Conservation (phyloP, 35 echinoderm and acorn worm genomes). For the Amphiura filiformis region DNA sequence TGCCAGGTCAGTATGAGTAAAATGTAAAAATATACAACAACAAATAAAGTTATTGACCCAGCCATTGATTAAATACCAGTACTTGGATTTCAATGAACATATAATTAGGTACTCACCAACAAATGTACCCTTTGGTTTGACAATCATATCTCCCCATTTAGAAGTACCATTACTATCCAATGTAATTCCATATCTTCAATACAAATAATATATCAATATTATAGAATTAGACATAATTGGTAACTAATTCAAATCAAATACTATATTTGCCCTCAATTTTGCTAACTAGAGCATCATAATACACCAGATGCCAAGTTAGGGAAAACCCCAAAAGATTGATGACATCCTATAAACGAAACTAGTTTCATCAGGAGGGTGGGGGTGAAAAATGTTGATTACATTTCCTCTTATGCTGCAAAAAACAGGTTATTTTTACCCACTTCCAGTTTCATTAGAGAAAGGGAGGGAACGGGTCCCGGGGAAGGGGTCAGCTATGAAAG, state of each 20-base stretch:
- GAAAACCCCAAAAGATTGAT: too few relatives aligned
- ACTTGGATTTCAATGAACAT: background rate
- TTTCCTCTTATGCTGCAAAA: too few relatives aligned
- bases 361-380: background rate
- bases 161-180: background rate
- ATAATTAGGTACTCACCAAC: constrained; percentile 27
- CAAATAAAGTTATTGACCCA: background rate
- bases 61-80: background rate
- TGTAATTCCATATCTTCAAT: background rate
- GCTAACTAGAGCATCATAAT: background rate
- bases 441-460: too few relatives aligned
- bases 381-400: too few relatives aligned
- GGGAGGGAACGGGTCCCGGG: too few relatives aligned
- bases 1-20: too few relatives aligned
- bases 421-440: too few relatives aligned
- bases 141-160: background rate
- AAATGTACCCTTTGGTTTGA: constrained; percentile 23
- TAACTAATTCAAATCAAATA: background rate
- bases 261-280: background rate
- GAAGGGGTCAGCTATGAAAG: too few relatives aligned
- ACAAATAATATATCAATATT: background rate
- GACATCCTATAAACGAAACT: too few relatives aligned
- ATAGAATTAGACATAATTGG: too few relatives aligned
- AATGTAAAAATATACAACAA: too few relatives aligned
- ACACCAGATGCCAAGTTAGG: background rate